Evolutionary conservation across 1,140 invertebrate species (phyloP), one percentile per base, ranked within the genome.

Genomic region (Ooceraea biroi): DNA sequence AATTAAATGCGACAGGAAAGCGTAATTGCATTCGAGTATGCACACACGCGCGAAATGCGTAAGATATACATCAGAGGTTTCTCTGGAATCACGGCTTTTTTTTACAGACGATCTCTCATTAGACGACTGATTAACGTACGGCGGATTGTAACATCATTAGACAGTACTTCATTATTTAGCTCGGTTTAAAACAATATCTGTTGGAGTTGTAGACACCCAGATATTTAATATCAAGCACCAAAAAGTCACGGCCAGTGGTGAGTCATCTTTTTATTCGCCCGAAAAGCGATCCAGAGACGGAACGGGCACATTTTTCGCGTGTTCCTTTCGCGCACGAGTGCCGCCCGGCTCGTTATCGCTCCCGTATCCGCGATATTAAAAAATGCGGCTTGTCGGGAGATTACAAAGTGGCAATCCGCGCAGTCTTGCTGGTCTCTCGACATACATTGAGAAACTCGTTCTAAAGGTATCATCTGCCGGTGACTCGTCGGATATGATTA

Each of bases 401-500:
- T 69, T 19, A 69, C 50, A 55, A 44, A 69, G 48, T 78, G 30
- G 12, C 50, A 80, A 71, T 69, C 36, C 36, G 36, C 36, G 50
- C 25, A 30, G 57, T 58, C 63, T 55, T 57, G 22, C 48, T 5
- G 8, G 50, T n/a, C 11, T 30, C 27, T 2, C 46, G 19, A 19
- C 17, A 22, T 57, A 50, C 63, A 80, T 80, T 30, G 50, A 69
- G 65, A 30, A 71, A 80, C 57, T 71, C 55, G 48, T 71, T 71
- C 57, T 71, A 58, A 80, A 46, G 52, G 52, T 80, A 44, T 80
- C 76, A 80, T 80, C 50, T 80, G 76, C 17, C 50, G 25, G 52
- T 80, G 76, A 57, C 65, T 78, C 48, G 14, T 69, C n/a, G 76
- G 27, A 50, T 36, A 80, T 80, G 76, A 80, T 80, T 80, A 80